These are phyloP conservation scores for Tragulus kanchil DNA, from an alignment of 2,113 vertebrate genomes.

Conservation along the genomic window DNA sequence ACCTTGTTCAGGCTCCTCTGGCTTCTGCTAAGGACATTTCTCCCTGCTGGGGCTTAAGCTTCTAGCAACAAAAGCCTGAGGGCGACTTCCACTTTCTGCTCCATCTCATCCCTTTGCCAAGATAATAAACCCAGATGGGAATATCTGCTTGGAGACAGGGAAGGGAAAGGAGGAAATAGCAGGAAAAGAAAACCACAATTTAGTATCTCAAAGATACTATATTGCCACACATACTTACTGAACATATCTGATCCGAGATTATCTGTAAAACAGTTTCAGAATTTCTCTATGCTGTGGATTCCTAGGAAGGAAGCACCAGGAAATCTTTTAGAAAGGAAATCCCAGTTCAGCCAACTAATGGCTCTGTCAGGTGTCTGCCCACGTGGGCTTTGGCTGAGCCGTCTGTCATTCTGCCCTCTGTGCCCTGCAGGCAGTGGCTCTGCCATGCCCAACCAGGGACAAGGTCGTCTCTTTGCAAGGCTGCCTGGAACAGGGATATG, in stretches of 20 bases:
- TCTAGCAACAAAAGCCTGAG: conserved; percentile 1
- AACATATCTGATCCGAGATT: not conserved
- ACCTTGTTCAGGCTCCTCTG: not conserved
- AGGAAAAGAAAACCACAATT: not conserved
- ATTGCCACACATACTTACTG: not conserved
- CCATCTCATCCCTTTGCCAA: not conserved
- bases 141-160: not conserved
- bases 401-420: not conserved
- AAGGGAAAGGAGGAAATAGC: not conserved
- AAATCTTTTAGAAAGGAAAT: conserved; percentile 43
- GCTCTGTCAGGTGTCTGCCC: not conserved
- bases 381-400: not conserved
- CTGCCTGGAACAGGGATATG: not conserved
- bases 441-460: conserved; percentile 22
- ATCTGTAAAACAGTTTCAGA: not conserved
- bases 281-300: not conserved
- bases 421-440: conserved; percentile 25
- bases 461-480: conserved; percentile 42
- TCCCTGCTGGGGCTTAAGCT: not conserved
- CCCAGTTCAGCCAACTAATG: conserved; percentile 3
- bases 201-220: not conserved
- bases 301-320: conserved; percentile 28
- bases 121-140: not conserved
- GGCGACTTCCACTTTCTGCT: not conserved
- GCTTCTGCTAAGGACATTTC: not conserved